Percentiles rank a stretch among this genome's conserved stretches.
These are phyloP conservation scores for Cassiopea andromeda DNA, from an alignment of 30 jellyfish, hydroid and myxozoan genomes.

Conservation along the genomic window DNA sequence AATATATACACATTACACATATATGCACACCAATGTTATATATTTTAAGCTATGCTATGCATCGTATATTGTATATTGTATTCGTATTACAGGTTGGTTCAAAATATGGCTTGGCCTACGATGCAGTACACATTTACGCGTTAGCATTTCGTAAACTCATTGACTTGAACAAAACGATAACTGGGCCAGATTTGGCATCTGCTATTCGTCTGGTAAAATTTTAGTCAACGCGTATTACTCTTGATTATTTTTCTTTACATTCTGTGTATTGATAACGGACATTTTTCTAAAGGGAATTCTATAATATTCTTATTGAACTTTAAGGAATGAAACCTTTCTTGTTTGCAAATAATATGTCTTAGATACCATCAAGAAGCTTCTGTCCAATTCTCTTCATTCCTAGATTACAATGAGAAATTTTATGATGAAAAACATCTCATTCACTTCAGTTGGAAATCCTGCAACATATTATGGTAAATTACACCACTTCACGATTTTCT, in stretches of 20 bases:
- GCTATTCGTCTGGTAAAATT: constrained; percentile 38
- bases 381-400: too few relatives aligned
- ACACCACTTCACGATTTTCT: not conserved
- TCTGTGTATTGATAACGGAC: too few relatives aligned
- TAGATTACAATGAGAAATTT: constrained; percentile 28
- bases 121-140: constrained; percentile 69
- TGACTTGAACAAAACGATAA: constrained; percentile 58
- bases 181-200: constrained; percentile 62
- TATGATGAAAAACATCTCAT: constrained; percentile 49
- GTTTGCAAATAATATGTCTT: too few relatives aligned
- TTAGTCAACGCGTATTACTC: too few relatives aligned
- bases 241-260: not conserved
- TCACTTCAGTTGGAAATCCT: constrained; percentile 56
- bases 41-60: too few relatives aligned
- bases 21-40: too few relatives aligned
- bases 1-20: too few relatives aligned
- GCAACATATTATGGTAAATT: constrained; percentile 29
- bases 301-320: too few relatives aligned
- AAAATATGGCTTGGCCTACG: constrained; percentile 75
- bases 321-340: too few relatives aligned
- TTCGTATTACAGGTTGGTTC: constrained; percentile 69
- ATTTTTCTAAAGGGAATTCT: too few relatives aligned
- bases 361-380: too few relatives aligned
- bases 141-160: constrained; percentile 69
- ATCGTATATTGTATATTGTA: not conserved